These are phyloP conservation scores for Aelia acuminata DNA, from an alignment of 2,888 invertebrate genomes.

Conservation along the genomic window DNA sequence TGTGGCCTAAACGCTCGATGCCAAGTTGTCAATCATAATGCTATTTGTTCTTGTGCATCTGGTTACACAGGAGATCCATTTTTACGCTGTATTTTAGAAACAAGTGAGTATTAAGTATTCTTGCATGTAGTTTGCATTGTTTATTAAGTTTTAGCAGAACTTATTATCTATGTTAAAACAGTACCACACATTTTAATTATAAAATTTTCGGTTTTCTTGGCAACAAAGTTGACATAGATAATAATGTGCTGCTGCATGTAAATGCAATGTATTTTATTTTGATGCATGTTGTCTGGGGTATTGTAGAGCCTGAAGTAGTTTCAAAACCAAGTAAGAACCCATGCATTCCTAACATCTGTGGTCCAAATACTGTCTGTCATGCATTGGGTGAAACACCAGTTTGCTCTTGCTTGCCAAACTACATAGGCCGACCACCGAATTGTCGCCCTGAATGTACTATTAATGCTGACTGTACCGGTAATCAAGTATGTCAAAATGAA, in stretches of 20 bases:
- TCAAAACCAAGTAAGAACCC: constrained; percentile 74
- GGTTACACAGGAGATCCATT: constrained; percentile 84
- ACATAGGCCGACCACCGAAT: constrained; percentile 76
- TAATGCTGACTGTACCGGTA: constrained; percentile 73
- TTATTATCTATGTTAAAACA: not conserved
- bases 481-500: constrained; percentile 72
- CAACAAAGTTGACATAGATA: constrained; percentile 10
- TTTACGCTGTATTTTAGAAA: constrained; percentile 73
- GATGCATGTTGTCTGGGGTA: constrained; percentile 63
- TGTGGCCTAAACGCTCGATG: constrained; percentile 82
- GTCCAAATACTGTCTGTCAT: constrained; percentile 74
- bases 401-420: constrained; percentile 74
- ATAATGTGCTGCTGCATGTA: constrained; percentile 56
- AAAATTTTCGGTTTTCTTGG: not conserved
- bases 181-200: not conserved
- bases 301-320: constrained; percentile 65
- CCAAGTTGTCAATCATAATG: constrained; percentile 82
- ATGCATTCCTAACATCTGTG: constrained; percentile 81
- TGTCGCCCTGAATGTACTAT: constrained; percentile 78
- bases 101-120: constrained; percentile 66
- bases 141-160: constrained; percentile 23
- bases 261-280: constrained; percentile 55
- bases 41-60: constrained; percentile 80
- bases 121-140: constrained; percentile 46
- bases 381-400: constrained; percentile 71